These are phyloP conservation scores for Proisotoma minuta DNA, from an alignment of 2,888 invertebrate genomes.

Conservation along the genomic window DNA sequence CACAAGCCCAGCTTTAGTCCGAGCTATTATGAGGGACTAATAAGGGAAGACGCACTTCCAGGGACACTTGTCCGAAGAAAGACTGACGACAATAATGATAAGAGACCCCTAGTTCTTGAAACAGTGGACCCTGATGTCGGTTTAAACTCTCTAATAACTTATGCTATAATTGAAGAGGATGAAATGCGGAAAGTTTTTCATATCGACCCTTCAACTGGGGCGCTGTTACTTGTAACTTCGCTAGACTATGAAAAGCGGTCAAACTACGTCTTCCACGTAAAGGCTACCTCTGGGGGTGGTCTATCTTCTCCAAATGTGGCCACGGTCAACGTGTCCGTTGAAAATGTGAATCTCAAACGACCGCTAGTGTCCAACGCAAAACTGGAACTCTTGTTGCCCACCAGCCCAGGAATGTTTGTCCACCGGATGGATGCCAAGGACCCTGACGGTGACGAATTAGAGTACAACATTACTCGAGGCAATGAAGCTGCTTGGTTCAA, in stretches of 20 bases:
- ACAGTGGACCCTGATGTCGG: constrained; percentile 82
- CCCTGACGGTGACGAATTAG: constrained; percentile 51
- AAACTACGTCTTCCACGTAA: constrained; percentile 65
- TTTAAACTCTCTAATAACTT: constrained; percentile 75
- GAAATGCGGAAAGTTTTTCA: constrained; percentile 72
- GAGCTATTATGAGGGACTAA: constrained; percentile 61
- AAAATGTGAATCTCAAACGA: constrained; percentile 44
- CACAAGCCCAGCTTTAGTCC: constrained; percentile 38
- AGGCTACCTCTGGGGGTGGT: constrained; percentile 73
- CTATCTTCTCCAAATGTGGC: constrained; percentile 74
- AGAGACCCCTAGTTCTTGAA: constrained; percentile 70
- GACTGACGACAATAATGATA: constrained; percentile 17
- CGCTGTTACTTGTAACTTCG: constrained; percentile 68
- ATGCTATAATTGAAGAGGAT: constrained; percentile 71
- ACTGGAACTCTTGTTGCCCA: constrained; percentile 44
- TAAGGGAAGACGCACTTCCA: constrained; percentile 68
- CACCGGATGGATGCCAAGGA: constrained; percentile 42
- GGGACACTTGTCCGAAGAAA: constrained; percentile 62
- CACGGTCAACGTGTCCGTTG: constrained; percentile 69
- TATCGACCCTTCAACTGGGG: constrained; percentile 82
- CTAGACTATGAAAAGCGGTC: constrained; percentile 74
- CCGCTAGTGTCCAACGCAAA: constrained; percentile 36
- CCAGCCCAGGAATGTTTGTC: constrained; percentile 41
- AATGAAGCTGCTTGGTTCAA: constrained; percentile 69
- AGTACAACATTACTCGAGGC: constrained; percentile 77